Evolutionary conservation across 2,888 invertebrate genomes (phyloP), one percentile per base, ranked within the genome.

Genomic region (Tuta absoluta): DNA sequence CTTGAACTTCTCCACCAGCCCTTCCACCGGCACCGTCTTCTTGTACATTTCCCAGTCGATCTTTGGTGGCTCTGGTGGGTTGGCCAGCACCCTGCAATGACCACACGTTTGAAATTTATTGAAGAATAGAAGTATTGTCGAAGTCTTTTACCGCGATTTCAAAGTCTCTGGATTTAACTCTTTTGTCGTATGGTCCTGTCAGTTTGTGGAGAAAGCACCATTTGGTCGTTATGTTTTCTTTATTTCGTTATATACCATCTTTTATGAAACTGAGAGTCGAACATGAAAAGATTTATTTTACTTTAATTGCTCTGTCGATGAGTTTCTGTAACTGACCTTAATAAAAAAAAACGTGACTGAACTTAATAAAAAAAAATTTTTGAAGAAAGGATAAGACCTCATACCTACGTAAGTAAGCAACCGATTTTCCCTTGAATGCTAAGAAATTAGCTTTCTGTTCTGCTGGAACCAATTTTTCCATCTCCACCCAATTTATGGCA

Each of bases 31-130:
- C 0, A 89, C 80, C 0, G 68, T 38, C 65, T 87, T 86, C 17
- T 78, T 69, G 67, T 88, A 91, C 8, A 72, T 68, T 0, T 81
- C 87, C 91, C 91, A 91, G 56, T 90, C 74, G 24, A 91, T 89
- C 73, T 80, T 78, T 0, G 91, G 90, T 1, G 85, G 78, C 23
- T 81, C 80, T 0, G 77, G 70, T 0, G 91, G 89, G 67, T 76
- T 82, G 2, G 81, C 70, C 21, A 69, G 66, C 0, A 90, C 84
- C 57, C 91, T 91, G 61, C 38, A 73, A n/a, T 14, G 14, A 1
- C n/a, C 7, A 17, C n/a, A 12, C 1, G 28, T 56, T n/a, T 10
- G 0, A 21, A 11, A 19, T 1, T 12, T 23, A 1, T 49, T 49
- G 28, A n/a, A n/a, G n/a, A n/a, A n/a, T n/a, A n/a, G n/a, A n/a